Conservation (phyloP, 2,113 vertebrate species). For the Chaetodon trifascialis region DNA sequence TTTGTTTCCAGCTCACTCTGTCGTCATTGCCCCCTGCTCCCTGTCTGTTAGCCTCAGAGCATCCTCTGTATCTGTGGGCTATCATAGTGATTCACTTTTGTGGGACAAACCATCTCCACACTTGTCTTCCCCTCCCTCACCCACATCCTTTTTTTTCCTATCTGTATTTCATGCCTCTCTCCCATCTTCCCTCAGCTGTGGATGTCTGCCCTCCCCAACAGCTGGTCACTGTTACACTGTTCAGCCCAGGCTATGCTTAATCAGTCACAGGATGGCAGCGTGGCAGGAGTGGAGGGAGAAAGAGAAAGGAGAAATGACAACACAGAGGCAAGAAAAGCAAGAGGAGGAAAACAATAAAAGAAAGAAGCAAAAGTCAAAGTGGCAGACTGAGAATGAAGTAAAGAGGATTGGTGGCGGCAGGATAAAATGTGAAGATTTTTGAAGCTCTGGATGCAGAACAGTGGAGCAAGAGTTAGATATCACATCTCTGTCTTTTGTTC, state of each 20-base stretch:
- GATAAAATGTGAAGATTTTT: slow-evolving; percentile 26
- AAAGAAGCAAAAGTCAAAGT: slow-evolving; percentile 20
- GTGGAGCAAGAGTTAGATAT: slow-evolving; percentile 42
- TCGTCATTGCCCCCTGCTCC: slow-evolving; percentile 34
- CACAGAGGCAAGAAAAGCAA: not conserved
- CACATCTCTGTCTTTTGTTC: slow-evolving; percentile 62
- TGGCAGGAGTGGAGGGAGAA: slow-evolving; percentile 32
- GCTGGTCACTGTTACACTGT: slow-evolving; percentile 65
- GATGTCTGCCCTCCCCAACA: slow-evolving; percentile 57
- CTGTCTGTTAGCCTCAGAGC: slow-evolving; percentile 31
- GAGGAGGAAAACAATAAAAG: not conserved
- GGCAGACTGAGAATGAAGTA: slow-evolving; percentile 20
- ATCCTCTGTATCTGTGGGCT: slow-evolving; percentile 38
- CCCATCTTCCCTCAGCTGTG: slow-evolving; percentile 41
- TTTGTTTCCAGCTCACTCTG: slow-evolving; percentile 31
- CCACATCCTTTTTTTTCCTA: not conserved
- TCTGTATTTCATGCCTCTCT: slow-evolving; percentile 34
- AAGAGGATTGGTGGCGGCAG: slow-evolving; percentile 12
- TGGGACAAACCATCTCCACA: slow-evolving; percentile 45
- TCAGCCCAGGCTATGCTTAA: slow-evolving; percentile 62
- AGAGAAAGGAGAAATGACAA: slow-evolving; percentile 23
- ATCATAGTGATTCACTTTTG: slow-evolving; percentile 51
- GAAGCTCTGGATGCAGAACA: slow-evolving; percentile 43
- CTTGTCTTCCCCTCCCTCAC: slow-evolving; percentile 31
- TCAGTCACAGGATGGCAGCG: slow-evolving; percentile 63